phyloP scores from a whole-genome alignment of 2,113 vertebrate species.

The Dromaius novaehollandiae region DNA sequence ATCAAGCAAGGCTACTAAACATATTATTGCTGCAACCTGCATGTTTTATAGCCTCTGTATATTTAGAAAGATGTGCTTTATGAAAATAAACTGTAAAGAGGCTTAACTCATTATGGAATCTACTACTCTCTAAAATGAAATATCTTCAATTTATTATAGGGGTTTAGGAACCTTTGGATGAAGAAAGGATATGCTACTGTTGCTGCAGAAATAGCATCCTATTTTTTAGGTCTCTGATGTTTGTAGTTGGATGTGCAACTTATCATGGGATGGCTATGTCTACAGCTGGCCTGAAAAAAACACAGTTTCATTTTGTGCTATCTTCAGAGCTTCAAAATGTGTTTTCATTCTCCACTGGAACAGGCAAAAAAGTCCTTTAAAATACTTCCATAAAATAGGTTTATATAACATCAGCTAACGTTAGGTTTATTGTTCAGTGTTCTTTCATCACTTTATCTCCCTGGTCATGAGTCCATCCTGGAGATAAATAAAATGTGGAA shows the following conservation, averaged over 20 bases:
- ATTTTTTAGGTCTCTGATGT: neutral
- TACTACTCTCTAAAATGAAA: constrained; percentile 74
- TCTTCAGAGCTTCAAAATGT: neutral
- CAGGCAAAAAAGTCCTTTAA: neutral
- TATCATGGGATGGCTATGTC: neutral
- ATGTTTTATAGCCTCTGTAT: constrained; percentile 79
- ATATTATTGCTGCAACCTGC: constrained; percentile 82
- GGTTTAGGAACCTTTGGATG: constrained; percentile 23
- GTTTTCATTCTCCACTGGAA: neutral
- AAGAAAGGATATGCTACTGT: neutral
- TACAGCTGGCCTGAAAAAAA: neutral
- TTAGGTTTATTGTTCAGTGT: neutral
- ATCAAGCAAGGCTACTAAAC: constrained; percentile 82
- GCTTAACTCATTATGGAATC: constrained; percentile 80
- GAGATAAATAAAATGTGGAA: neutral
- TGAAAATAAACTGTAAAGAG: constrained; percentile 84
- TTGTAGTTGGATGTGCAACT: neutral
- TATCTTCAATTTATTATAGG: constrained; percentile 75
- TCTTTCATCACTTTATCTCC: neutral
- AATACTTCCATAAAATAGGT: neutral
- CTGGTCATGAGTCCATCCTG: neutral
- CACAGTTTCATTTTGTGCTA: fast-evolving
- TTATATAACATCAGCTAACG: neutral
- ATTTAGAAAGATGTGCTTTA: constrained; percentile 79
- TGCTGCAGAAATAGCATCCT: neutral